Conservation (phyloP, 2,113 vertebrate species). For the Indicator maculatus region DNA sequence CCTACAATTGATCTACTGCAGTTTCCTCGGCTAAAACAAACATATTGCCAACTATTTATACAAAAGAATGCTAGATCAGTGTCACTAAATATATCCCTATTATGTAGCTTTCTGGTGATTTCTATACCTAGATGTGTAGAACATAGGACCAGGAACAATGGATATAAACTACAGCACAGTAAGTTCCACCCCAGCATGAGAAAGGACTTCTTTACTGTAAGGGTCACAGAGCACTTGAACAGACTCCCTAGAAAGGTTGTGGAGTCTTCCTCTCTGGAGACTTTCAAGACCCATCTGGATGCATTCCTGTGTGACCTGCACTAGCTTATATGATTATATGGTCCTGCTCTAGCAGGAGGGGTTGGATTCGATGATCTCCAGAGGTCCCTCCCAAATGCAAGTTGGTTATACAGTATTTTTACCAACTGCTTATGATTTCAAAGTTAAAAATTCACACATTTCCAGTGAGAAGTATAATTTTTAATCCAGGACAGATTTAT, state of each 20-base stretch:
- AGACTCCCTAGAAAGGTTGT: too few species aligned
- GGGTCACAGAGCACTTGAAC: too few species aligned
- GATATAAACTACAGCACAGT: too few species aligned
- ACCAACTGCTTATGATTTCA: neutral
- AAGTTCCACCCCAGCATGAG: too few species aligned
- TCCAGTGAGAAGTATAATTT: neutral
- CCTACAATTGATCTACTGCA: accelerated
- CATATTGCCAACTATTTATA: neutral
- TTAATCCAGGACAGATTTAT: neutral
- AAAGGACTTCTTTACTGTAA: too few species aligned
- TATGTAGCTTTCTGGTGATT: neutral
- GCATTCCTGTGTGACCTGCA: too few species aligned
- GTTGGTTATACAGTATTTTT: neutral
- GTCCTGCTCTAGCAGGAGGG: too few species aligned
- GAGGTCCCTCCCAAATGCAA: neutral
- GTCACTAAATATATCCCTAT: neutral
- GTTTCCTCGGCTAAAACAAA: neutral
- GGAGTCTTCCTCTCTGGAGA: too few species aligned
- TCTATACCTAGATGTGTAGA: neutral
- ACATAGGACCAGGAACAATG: too few species aligned
- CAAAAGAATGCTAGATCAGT: neutral
- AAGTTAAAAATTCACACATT: neutral
- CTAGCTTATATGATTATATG: too few species aligned
- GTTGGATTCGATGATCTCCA: too few species aligned
- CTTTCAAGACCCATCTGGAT: too few species aligned